phyloP scores from a whole-genome alignment of 1,140 invertebrate genomes.

The Bombus ignitus region DNA sequence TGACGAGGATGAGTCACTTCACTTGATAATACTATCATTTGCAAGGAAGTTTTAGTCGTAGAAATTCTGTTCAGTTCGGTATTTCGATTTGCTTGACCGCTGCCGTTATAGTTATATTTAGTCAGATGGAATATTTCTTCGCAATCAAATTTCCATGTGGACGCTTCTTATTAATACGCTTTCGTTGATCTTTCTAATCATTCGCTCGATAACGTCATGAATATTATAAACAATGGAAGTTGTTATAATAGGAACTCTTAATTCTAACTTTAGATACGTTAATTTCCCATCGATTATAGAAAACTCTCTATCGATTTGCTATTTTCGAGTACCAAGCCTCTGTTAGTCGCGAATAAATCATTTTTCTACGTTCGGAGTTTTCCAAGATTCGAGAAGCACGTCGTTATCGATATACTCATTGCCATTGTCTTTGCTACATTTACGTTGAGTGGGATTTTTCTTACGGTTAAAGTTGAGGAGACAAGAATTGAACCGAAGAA shows the following conservation, averaged over 20 bases:
- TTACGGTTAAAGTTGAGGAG: not conserved
- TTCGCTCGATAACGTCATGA: not conserved
- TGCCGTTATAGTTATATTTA: not conserved
- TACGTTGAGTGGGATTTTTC: not conserved
- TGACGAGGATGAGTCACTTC: not conserved
- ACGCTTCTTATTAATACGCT: no score
- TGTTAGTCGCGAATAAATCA: not conserved
- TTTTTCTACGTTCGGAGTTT: not conserved
- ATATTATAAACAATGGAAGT: not conserved
- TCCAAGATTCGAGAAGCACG: not conserved
- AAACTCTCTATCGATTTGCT: not conserved
- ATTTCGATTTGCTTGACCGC: not conserved
- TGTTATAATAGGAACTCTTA: not conserved
- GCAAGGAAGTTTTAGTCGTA: not conserved
- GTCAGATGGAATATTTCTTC: not conserved
- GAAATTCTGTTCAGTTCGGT: no score
- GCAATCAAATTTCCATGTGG: no score
- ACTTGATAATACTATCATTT: not conserved
- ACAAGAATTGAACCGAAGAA: not conserved
- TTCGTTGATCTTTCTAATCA: no score
- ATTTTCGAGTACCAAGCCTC: not conserved
- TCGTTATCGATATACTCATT: not conserved
- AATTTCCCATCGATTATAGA: not conserved
- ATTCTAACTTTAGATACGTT: not conserved
- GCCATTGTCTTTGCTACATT: no score